Evolutionary conservation across 2,888 invertebrate species (phyloP), one percentile per base, ranked within the genome.

Genomic region (Entomobrya proxima): DNA sequence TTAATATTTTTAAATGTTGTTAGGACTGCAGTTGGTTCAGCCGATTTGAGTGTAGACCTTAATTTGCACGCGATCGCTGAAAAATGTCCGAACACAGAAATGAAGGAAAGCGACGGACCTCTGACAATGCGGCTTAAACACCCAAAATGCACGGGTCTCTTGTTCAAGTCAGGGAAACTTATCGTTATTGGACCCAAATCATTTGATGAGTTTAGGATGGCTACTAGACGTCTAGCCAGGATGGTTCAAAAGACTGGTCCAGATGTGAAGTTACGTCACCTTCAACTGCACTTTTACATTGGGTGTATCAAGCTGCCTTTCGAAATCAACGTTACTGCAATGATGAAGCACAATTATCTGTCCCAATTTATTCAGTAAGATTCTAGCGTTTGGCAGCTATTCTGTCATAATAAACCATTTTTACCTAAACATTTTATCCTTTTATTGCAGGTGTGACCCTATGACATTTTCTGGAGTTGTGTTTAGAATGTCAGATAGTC

Each of bases 171-270:
- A 1, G 79, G 79, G 2, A 50, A 27, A n/a, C 27, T 79, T n/a
- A 35, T 37, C 7, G 79, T 79, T 2, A 13, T 79, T 27, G 79
- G 79, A 24, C 9, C 79, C 13, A 50, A 79, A 37, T 69, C 79
- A 0, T 79, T n/a, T 18, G 37, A 79, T n/a, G 18, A 79, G 11
- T 78, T 78, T 18, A 67, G 69, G 21, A 32, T 32, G n/a, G 67
- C 50, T 37, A n/a, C 37, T 5, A 50, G 69, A n/a, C 44, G 24
- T 35, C 67, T 64, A 21, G 78, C 64, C 0, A 27, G 78, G 32
- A 44, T 50, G 78, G 21, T 78, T n/a, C 78, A 78, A 21, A 78
- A 67, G 15, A 64, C 47, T 32, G 64, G 64, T 9, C 27, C 7
- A 0, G 13, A 64, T 3, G 64, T 78, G 1, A 21, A 15, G n/a